Evolutionary conservation across 2,888 invertebrate species (phyloP), one percentile per base, ranked within the genome.

Genomic region (Synanthedon tipuliformis): DNA sequence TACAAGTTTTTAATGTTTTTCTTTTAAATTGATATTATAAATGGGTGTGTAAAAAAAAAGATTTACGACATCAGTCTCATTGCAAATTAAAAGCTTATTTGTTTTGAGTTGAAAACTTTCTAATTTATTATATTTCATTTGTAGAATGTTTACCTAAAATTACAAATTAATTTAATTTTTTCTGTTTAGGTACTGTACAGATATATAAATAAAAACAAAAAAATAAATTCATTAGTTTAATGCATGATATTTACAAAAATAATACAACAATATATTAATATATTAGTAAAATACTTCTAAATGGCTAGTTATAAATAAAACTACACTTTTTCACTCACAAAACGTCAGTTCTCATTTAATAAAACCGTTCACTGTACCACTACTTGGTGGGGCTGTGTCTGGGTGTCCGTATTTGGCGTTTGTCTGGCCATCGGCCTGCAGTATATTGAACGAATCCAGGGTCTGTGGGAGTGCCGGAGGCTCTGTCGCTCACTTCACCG

Each of bases 371-470:
- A 50, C n/a, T 50, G 7, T 50, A 40, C 12, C 11, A 50, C 34
- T 50, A 69, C 59, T 68, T 69, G 40, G 87, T 87, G 3, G 89
- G 90, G 66, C 89, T 90, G 56, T 89, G 89, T 58, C 89, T 69
- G 1, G 92, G 91, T 2, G 92, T 91, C 61, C 90, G 88, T 7
- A 88, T 68, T 63, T 85, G 88, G 27, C 85, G 64, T 51, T 82
- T 85, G 50, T 88, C 87, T 0, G 90, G 89, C 93, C 93, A 93
- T 61, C 90, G 89, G 57, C 89, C 90, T 1, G 92, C 93, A 0
- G 92, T 90, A 66, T 93, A 93, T 64, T 92, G 90, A 2, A 93
- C 93, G 63, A 90, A 93, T 3, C 93, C 93, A 0, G 92, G 93
- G 71, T 93, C 93, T 0, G 90, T 90, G 0, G 93, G 92, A 0